phyloP scores from a whole-genome alignment of 2,888 invertebrate genomes.

The Leucophora obtusa region DNA sequence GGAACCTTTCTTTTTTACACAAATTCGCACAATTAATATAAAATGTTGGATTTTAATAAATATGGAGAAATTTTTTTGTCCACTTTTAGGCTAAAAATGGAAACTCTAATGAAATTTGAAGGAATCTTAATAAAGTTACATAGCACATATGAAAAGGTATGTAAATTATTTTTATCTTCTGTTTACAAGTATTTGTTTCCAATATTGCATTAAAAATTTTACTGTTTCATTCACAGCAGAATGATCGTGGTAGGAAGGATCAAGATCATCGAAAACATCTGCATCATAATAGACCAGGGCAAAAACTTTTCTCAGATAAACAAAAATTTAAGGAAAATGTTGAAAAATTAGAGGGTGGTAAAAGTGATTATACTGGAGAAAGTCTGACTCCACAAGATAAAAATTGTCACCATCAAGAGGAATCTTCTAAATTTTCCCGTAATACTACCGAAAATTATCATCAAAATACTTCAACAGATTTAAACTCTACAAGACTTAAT shows the following conservation, averaged over 20 bases:
- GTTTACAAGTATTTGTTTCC: background rate
- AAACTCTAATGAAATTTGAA: slow-evolving; percentile 72
- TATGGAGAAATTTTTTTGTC: background rate
- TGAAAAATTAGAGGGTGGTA: too few relatives aligned
- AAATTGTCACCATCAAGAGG: background rate
- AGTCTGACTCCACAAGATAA: background rate
- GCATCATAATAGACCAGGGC: background rate
- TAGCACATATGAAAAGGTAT: slow-evolving; percentile 72
- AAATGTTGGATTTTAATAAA: too few relatives aligned
- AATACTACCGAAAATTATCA: slow-evolving; percentile 14
- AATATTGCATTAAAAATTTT: background rate
- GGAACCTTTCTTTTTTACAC: too few relatives aligned
- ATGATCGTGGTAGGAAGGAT: background rate
- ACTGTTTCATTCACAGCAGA: background rate
- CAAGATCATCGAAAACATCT: background rate
- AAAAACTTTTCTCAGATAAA: background rate
- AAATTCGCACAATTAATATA: too few relatives aligned
- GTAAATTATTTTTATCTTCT: background rate
- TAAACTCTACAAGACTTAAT: background rate
- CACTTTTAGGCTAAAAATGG: slow-evolving; percentile 68
- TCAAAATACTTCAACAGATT: slow-evolving; percentile 9
- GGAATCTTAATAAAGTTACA: slow-evolving; percentile 70
- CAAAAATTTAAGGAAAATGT: too few relatives aligned
- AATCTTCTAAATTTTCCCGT: background rate
- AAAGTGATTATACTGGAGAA: background rate